phyloP scores from a whole-genome alignment of 1,140 invertebrate species.

The Delia radicum region DNA sequence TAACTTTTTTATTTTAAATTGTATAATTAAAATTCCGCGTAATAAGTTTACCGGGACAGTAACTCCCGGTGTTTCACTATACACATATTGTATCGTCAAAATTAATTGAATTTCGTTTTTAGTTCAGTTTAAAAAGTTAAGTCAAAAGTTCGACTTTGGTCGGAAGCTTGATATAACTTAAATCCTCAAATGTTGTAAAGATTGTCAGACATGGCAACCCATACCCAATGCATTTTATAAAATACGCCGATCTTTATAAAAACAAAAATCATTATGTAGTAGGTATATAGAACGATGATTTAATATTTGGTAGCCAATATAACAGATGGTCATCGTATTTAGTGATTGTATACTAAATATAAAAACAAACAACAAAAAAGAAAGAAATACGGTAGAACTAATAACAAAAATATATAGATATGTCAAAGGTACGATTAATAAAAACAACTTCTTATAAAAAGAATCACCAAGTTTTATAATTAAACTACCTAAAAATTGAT shows the following conservation, averaged over 20 bases:
- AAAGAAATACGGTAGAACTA: neutral
- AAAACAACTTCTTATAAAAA: neutral
- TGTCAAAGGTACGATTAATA: neutral
- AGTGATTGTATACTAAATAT: neutral
- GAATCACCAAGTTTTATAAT: neutral
- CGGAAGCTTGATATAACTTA: too few species aligned
- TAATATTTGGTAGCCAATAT: neutral
- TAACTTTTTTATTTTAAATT: too few species aligned
- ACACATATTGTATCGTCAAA: too few species aligned
- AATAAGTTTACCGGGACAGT: too few species aligned
- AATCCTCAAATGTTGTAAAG: too few species aligned
- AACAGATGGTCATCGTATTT: neutral
- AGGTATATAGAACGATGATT: neutral
- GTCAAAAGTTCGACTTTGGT: too few species aligned
- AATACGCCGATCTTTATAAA: neutral
- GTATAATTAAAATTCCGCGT: too few species aligned
- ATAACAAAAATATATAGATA: neutral
- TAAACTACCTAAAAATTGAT: neutral
- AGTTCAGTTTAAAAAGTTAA: too few species aligned
- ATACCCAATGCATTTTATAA: neutral
- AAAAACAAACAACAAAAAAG: neutral
- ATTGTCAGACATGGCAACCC: too few species aligned
- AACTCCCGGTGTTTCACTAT: too few species aligned
- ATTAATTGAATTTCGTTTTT: too few species aligned
- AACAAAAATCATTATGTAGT: neutral